Conservation (phyloP, 2,113 vertebrate species). For the Ursus arctos region DNA sequence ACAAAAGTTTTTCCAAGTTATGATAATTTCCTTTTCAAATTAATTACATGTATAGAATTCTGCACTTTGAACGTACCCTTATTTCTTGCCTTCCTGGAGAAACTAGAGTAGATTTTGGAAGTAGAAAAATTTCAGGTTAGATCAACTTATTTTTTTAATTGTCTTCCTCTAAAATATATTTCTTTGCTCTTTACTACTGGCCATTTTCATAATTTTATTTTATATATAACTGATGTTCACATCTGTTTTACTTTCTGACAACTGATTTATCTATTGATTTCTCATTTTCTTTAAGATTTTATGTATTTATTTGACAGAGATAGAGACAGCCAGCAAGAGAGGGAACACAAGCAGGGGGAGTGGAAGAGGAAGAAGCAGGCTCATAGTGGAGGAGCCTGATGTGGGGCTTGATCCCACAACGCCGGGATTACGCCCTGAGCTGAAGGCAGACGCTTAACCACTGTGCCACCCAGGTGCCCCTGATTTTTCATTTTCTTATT, state of each 20-base stretch:
- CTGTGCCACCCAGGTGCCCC: no score
- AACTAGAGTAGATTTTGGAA: not conserved
- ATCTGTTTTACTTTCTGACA: not conserved
- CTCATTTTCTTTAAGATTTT: not conserved
- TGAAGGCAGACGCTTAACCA: no score
- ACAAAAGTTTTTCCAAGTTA: not conserved
- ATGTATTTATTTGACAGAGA: no score
- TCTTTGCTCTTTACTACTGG: not conserved
- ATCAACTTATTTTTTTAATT: not conserved
- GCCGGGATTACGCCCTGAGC: no score
- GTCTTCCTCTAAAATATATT: not conserved
- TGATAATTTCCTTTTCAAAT: not conserved
- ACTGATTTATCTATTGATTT: not conserved
- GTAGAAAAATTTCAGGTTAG: not conserved
- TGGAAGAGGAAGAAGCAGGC: no score
- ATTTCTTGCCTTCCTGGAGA: constrained; percentile 20
- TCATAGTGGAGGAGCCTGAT: no score
- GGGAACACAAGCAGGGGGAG: no score
- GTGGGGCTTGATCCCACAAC: no score
- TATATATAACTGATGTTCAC: not conserved
- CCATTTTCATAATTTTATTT: constrained; percentile 41
- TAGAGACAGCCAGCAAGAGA: no score
- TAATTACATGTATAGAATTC: not conserved
- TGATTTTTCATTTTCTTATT: not conserved
- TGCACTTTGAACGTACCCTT: not conserved